Evolutionary conservation across 1,140 invertebrate genomes (phyloP), one percentile per base, ranked within the genome.

Genomic region (Penaeus chinensis): DNA sequence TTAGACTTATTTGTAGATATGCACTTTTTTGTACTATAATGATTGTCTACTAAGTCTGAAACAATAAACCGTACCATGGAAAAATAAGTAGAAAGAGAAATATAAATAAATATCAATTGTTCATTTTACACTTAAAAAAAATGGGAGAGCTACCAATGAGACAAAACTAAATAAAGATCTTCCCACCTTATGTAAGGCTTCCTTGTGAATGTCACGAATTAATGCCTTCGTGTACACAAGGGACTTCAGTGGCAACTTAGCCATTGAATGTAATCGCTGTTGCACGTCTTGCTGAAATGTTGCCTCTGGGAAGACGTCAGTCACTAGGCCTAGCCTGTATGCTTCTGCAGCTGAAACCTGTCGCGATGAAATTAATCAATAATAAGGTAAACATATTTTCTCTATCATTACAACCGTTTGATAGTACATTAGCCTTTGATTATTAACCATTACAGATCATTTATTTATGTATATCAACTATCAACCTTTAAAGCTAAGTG

Each of bases 321-420:
- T 95, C 1, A 98, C 94, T 66, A 98, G 94, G 69, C 96, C 95
- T 90, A 93, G 93, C 54, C 95, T 92, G 24, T 93, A 91, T 3
- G 97, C 97, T 93, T 97, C 95, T 82, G 93, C 85, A 11, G 97
- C 96, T 88, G 93, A 94, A 27, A 89, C 54, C 89, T 89, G 61
- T 13, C 11, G 61, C 8, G 71, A 69, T 19, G 80, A 22, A 60
- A 69, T 71, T 37, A 32, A 16, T 18, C 0, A 85, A 47, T 19
- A 32, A 16, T 79, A 54, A n/a, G 19, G 74, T 24, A 22, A 32
- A 22, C 54, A 66, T 37, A 20, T 71, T 66, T 32, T 66, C 62
- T 18, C 19, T 10, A 42, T 8, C 7, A 3, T 42, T 42, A 4
- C 37, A 42, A 42, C 37, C 7, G 37, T 42, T 27, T 18, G 69